These are phyloP conservation scores for Cynocephalus volans DNA, from an alignment of 2,113 vertebrate species.

Conservation along the genomic window DNA sequence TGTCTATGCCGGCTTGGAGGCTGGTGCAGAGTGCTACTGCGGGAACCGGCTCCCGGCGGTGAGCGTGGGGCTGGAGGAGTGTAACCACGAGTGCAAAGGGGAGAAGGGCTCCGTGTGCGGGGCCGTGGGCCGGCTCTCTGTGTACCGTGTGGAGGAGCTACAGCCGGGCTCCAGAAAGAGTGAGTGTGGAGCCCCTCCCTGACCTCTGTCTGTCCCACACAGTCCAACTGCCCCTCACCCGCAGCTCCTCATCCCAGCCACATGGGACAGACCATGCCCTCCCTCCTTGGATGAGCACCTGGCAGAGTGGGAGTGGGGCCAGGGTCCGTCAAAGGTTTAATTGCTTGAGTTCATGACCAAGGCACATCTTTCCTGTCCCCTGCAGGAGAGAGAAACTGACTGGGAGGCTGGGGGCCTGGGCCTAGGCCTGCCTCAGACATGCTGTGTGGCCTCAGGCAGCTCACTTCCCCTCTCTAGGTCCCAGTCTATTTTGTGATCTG, in stretches of 20 bases:
- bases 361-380: not conserved
- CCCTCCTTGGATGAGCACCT: not conserved
- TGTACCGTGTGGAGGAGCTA: conserved; percentile 93
- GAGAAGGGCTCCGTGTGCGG: conserved; percentile 94
- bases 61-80: conserved; percentile 90
- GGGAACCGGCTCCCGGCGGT: conserved; percentile 92
- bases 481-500: not conserved
- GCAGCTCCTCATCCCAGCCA: not conserved
- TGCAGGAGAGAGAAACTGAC: not conserved
- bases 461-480: not conserved
- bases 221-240: rapidly evolving
- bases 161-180: conserved; percentile 88
- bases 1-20: conserved; percentile 94
- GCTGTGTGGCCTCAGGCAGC: no score
- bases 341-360: not conserved
- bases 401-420: not conserved
- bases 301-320: rapidly evolving
- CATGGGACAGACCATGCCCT: not conserved
- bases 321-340: not conserved
- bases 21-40: conserved; percentile 96
- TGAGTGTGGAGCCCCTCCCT: conserved; percentile 88
- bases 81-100: conserved; percentile 94
- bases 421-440: not conserved
- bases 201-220: rapidly evolving
- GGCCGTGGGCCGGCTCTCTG: conserved; percentile 93